Evolutionary conservation across 2,113 vertebrate species (phyloP).

Genomic region (Chloropsis hardwickii): DNA sequence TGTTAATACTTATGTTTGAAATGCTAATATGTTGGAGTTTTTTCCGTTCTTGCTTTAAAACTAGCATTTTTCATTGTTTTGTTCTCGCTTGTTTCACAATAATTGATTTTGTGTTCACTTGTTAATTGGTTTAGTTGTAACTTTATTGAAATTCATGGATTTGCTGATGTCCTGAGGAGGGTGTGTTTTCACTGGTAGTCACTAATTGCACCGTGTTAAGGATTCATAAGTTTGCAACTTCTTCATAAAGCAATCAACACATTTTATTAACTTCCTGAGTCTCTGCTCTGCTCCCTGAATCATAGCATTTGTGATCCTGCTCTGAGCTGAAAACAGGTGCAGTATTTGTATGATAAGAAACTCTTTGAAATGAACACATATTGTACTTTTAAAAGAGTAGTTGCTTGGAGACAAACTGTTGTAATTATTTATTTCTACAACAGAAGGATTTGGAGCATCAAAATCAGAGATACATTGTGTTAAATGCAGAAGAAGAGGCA

Average conservation of each 20-base stretch:
- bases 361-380: background rate
- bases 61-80: conserved; percentile 22
- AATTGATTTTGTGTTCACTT: conserved; percentile 55
- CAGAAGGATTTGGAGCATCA: background rate
- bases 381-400: background rate
- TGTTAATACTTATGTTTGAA: background rate
- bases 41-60: background rate
- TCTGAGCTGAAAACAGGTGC: conserved; percentile 3
- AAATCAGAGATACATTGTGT: background rate
- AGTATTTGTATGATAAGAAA: background rate
- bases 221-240: conserved; percentile 33
- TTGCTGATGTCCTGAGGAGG: conserved; percentile 49
- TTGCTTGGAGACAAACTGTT: background rate
- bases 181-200: conserved; percentile 13
- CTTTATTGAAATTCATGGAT: conserved; percentile 56
- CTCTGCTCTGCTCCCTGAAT: background rate
- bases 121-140: conserved; percentile 47
- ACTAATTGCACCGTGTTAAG: conserved; percentile 40
- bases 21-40: background rate
- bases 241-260: conserved; percentile 48
- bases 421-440: background rate
- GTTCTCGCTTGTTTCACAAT: conserved; percentile 6
- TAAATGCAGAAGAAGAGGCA: background rate
- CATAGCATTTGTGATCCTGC: background rate
- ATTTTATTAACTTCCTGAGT: conserved; percentile 43